A percentile compares a stretch with the other conserved stretches of the same genome.
Evolutionary conservation across 1,140 invertebrate genomes (phyloP).

Genomic region (Drosophila ambigua): DNA sequence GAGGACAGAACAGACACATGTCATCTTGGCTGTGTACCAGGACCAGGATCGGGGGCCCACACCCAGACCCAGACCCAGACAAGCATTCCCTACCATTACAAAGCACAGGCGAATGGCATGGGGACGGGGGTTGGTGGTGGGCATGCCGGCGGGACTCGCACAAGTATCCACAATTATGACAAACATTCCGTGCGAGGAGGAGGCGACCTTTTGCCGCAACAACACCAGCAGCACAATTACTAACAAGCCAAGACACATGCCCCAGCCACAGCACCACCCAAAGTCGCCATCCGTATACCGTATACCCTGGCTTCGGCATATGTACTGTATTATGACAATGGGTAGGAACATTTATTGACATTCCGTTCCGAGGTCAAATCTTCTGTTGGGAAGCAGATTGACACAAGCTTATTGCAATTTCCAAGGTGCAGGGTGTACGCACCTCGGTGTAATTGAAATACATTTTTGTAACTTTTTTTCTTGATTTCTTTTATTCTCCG

Average conservation of each 20-base stretch:
- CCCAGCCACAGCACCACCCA: slow-evolving; percentile 3
- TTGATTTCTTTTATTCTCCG: slow-evolving; percentile 5
- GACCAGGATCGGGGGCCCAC: not conserved
- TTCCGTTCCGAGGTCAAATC: too few species aligned
- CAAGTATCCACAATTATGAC: slow-evolving; percentile 78
- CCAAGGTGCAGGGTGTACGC: too few species aligned
- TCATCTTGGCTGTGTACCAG: slow-evolving; percentile 45
- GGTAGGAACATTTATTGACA: too few species aligned
- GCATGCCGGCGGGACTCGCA: slow-evolving; percentile 25
- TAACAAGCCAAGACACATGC: slow-evolving; percentile 66
- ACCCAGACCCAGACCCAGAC: slow-evolving; percentile 12
- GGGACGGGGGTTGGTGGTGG: not conserved
- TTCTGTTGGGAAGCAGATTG: not conserved
- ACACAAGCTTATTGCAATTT: too few species aligned
- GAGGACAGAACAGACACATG: slow-evolving; percentile 58
- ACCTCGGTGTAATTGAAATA: too few species aligned
- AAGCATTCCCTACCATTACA: slow-evolving; percentile 67
- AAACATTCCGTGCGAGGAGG: slow-evolving; percentile 57
- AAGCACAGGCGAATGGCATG: slow-evolving; percentile 38
- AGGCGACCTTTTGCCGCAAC: slow-evolving; percentile 63
- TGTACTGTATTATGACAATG: too few species aligned
- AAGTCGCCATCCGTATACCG: too few species aligned
- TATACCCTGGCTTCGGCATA: too few species aligned
- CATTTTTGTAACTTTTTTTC: not conserved
- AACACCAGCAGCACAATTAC: slow-evolving; percentile 39